These are phyloP conservation scores for Sinocyclocheilus maitianheensis DNA, from an alignment of 2,113 vertebrate species.

Conservation along the genomic window DNA sequence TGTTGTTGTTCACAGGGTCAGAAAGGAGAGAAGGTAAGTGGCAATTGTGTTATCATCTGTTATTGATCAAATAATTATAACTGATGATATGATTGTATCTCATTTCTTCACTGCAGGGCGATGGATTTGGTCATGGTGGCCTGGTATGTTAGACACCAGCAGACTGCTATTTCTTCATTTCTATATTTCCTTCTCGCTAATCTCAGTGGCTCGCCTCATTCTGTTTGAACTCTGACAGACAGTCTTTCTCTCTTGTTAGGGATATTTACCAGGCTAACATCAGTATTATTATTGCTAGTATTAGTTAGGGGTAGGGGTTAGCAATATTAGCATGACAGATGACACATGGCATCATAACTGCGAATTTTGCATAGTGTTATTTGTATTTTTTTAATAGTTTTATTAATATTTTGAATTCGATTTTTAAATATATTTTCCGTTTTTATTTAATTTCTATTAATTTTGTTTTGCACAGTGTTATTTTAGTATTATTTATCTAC, in stretches of 20 bases:
- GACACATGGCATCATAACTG: background rate
- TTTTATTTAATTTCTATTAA: background rate
- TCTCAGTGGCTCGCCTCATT: background rate
- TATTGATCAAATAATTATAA: background rate
- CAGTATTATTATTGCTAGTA: background rate
- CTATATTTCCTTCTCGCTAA: background rate
- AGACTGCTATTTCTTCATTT: constrained; percentile 10
- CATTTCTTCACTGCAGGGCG: constrained; percentile 56
- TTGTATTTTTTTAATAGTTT: background rate
- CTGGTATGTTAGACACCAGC: constrained; percentile 67
- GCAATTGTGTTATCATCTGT: background rate
- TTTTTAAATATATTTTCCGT: background rate
- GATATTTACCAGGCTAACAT: background rate
- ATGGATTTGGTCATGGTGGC: constrained; percentile 68
- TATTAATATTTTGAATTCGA: background rate
- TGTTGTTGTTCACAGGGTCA: constrained; percentile 71
- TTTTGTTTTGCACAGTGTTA: background rate
- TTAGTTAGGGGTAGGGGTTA: background rate
- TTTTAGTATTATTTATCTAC: background rate
- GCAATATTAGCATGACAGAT: background rate
- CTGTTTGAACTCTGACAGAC: background rate
- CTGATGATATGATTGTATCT: background rate
- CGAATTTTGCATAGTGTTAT: background rate
- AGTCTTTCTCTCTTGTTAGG: background rate
- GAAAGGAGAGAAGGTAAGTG: constrained; percentile 80